Evolutionary conservation across 2,113 vertebrate genomes (phyloP).

Genomic region (Thamnaconus septentrionalis): DNA sequence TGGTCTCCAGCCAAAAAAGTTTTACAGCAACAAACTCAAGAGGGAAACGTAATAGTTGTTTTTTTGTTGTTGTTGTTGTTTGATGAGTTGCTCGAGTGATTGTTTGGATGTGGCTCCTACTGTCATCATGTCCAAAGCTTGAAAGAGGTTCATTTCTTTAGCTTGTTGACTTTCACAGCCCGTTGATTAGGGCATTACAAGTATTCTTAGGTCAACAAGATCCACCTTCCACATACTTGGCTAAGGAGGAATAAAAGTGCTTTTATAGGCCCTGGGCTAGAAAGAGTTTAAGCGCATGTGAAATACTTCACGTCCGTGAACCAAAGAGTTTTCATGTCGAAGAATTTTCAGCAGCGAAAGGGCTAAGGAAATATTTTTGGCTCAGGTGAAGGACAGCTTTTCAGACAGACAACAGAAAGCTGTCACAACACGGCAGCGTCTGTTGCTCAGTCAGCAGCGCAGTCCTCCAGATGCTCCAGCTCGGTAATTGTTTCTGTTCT

Average conservation of each 20-base stretch:
- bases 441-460: conserved; percentile 31
- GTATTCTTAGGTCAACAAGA: conserved; percentile 22
- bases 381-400: conserved; percentile 6
- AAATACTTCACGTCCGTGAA: conserved; percentile 31
- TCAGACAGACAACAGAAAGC: conserved; percentile 19
- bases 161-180: conserved; percentile 39
- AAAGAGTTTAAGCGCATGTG: conserved; percentile 28
- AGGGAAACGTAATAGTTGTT: too few relatives aligned
- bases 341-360: conserved; percentile 8
- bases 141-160: conserved; percentile 20
- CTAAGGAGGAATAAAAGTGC: conserved; percentile 17
- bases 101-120: conserved; percentile 16
- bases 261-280: conserved; percentile 10
- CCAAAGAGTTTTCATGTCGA: conserved; percentile 5
- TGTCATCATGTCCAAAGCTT: conserved; percentile 22
- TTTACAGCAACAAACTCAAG: conserved; percentile 29
- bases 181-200: conserved; percentile 28
- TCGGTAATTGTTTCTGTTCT: conserved; percentile 14
- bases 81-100: too few relatives aligned
- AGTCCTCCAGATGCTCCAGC: conserved; percentile 20
- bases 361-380: background rate
- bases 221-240: conserved; percentile 11
- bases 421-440: conserved; percentile 28
- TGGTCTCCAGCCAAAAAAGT: conserved; percentile 34
- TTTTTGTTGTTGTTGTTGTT: too few relatives aligned